These are phyloP conservation scores for Solen grandis DNA, from an alignment of 1,140 invertebrate species.

Conservation along the genomic window DNA sequence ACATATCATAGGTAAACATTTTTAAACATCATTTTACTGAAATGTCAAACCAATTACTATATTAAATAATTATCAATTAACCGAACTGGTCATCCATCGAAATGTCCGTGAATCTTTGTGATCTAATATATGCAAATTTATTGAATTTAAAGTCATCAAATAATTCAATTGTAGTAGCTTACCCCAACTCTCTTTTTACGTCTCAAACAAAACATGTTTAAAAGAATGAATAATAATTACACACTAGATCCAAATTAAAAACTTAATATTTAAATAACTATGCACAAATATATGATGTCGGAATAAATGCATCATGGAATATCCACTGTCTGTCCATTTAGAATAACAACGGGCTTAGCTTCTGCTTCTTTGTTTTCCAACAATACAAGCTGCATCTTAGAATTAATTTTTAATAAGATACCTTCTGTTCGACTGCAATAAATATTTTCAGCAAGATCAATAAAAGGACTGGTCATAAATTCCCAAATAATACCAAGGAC, in stretches of 20 bases:
- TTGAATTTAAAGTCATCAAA: not conserved
- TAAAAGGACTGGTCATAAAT: not conserved
- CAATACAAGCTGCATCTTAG: too few species aligned
- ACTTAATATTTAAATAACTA: not conserved
- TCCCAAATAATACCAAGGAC: slow-evolving; percentile 11
- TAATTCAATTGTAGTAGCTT: too few species aligned
- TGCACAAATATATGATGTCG: not conserved
- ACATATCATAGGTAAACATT: not conserved
- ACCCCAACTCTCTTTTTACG: slow-evolving; percentile 21
- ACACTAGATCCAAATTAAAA: not conserved
- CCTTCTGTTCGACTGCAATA: too few species aligned
- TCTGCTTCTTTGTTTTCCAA: too few species aligned
- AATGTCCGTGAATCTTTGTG: not conserved
- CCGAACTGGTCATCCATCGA: not conserved
- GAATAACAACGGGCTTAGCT: too few species aligned
- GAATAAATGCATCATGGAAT: too few species aligned
- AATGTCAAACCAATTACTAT: not conserved
- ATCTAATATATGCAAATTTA: not conserved
- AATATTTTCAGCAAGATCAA: not conserved
- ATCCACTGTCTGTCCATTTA: too few species aligned
- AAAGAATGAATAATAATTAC: not conserved
- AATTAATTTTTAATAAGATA: too few species aligned
- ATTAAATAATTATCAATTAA: not conserved
- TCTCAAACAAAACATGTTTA: slow-evolving; percentile 30
- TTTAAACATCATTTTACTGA: not conserved